phyloP scores from a whole-genome alignment of 2,797 vertebrate genomes.

The Brotula barbata region DNA sequence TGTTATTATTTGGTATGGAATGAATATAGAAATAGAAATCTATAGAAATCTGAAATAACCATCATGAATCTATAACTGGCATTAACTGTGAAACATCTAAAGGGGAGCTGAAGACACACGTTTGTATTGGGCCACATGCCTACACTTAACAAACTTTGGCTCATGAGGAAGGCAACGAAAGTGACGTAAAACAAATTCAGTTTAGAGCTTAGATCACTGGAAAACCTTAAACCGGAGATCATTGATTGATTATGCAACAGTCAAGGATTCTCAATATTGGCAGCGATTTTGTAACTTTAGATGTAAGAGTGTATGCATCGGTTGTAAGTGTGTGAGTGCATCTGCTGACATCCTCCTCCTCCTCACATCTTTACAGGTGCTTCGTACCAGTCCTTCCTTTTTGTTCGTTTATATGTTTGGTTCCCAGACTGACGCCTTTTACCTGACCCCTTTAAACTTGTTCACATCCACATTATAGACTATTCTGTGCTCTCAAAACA shows the following conservation, averaged over 20 bases:
- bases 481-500: not conserved
- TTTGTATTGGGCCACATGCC: too few relatives aligned
- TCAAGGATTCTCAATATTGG: not conserved
- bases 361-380: slow-evolving; percentile 79
- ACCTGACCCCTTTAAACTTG: slow-evolving; percentile 70
- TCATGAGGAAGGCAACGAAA: too few relatives aligned
- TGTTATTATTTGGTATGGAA: not conserved
- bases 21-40: slow-evolving; percentile 2
- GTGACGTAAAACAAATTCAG: too few relatives aligned
- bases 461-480: slow-evolving; percentile 11
- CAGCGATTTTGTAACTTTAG: not conserved
- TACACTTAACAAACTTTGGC: too few relatives aligned
- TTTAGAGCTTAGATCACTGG: too few relatives aligned
- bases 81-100: not conserved
- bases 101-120: not conserved
- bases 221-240: too few relatives aligned
- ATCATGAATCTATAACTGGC: not conserved
- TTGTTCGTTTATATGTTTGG: slow-evolving; percentile 72
- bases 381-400: slow-evolving; percentile 79
- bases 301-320: slow-evolving; percentile 1
- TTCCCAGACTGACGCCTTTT: slow-evolving; percentile 81
- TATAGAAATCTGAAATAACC: not conserved
- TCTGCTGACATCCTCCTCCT: not conserved
- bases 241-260: not conserved
- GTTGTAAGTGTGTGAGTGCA: not conserved